These are phyloP conservation scores for Polylopha cassiicola DNA, from an alignment of 2,888 invertebrate genomes.

Conservation along the genomic window DNA sequence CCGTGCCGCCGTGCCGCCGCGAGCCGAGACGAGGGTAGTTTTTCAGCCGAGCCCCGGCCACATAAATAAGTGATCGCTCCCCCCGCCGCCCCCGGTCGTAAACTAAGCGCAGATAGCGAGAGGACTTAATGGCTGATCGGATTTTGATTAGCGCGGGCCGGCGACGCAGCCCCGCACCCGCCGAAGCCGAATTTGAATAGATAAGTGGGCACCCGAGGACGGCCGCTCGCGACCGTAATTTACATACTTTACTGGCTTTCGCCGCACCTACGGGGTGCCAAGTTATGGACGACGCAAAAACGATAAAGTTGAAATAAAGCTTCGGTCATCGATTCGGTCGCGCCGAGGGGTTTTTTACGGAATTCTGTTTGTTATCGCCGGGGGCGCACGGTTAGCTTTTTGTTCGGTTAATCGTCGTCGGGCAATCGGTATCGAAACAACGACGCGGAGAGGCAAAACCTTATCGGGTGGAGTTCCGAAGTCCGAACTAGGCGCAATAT, in stretches of 20 bases:
- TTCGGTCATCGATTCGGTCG: constrained; percentile 68
- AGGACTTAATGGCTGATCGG: constrained; percentile 78
- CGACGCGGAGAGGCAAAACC: constrained; percentile 5
- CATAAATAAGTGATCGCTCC: constrained; percentile 72
- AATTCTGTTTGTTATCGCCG: constrained; percentile 64
- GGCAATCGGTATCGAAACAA: constrained; percentile 3
- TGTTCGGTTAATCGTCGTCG: constrained; percentile 34
- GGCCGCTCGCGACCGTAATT: constrained; percentile 74
- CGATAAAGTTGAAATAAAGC: constrained; percentile 76
- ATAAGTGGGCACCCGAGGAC: constrained; percentile 74
- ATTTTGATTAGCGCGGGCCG: constrained; percentile 76
- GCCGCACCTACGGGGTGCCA: constrained; percentile 67
- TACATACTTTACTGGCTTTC: constrained; percentile 76
- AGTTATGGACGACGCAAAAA: constrained; percentile 70
- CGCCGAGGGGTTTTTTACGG: constrained; percentile 62
- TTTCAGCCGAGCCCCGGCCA: constrained; percentile 67
- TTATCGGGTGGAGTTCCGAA: not conserved
- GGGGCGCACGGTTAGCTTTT: constrained; percentile 33
- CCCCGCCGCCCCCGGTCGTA: constrained; percentile 58
- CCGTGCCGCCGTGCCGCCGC: constrained; percentile 35
- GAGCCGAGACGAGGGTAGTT: constrained; percentile 63
- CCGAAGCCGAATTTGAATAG: constrained; percentile 75
- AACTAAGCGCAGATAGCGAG: constrained; percentile 75
- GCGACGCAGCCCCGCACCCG: constrained; percentile 68
- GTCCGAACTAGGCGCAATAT: not conserved